Base-by-base conservation (phyloP, 2,888 invertebrate genomes). In the Mythimna lalbum region DNA sequence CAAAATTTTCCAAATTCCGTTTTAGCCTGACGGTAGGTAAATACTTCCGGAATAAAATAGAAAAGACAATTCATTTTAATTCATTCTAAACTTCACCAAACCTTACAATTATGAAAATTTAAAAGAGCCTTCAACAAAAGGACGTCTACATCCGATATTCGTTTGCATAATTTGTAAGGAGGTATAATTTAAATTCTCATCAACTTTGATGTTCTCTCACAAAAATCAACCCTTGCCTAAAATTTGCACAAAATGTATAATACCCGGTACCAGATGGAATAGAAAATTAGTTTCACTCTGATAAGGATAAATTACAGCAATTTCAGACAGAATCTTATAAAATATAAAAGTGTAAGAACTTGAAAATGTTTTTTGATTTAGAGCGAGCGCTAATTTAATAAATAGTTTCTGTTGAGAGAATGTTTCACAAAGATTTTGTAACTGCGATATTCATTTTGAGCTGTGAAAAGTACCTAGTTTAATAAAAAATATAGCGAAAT, bases 151-250 rank as follows among this genome's bases (percentile, higher is more conserved):
- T 74, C 73, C 78, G 81, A 82, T 85, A 83, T 85, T 85, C 85
- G 82, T 90, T 90, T 88, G 87, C 89, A 90, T 90, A 90, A 89
- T 89, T 90, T 86, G 82, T 84, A 83, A 84, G 87, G 85, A 85
- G 85, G 82, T 81, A 83, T 85, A 83, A 84, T 87, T 88, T 80
- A 82, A 87, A 86, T 84, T 87, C 83, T 86, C 87, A 86, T 88
- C 86, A 87, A 87, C 87, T 89, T 90, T 89, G 87, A 90, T 87
- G 87, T 87, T 86, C 83, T 79, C 82, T 78, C 73, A 81, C 82
- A 87, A 89, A 89, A 90, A 89, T 87, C 85, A 89, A 88, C 88
- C 87, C 87, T 86, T 87, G 72, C 80, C 77, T 73, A 55, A 84
- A 89, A 86, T 88, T 88, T 79, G 75, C 76, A 80, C 83, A 84